Conservation (phyloP, 2,113 vertebrate genomes). For the Pimephales promelas region DNA sequence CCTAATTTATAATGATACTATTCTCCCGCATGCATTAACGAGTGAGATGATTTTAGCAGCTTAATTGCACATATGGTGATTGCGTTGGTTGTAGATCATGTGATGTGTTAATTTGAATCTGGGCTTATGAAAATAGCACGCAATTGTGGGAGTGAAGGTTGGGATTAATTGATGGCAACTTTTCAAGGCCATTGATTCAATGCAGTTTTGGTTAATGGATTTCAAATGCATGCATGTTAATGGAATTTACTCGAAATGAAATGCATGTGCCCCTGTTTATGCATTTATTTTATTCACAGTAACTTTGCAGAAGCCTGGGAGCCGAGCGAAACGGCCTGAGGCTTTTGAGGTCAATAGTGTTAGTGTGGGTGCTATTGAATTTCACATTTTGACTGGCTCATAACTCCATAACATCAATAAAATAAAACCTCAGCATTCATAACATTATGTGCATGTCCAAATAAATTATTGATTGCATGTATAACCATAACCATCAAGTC, state of each 20-base stretch:
- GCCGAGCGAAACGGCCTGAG: background rate
- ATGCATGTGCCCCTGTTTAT: background rate
- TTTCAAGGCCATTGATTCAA: background rate
- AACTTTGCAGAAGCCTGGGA: slow-evolving; percentile 6
- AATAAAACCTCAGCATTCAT: slow-evolving; percentile 3
- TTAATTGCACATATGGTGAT: slow-evolving; percentile 7
- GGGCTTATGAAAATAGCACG: background rate
- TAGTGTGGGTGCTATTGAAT: background rate
- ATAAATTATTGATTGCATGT: background rate
- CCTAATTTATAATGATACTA: background rate
- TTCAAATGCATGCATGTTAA: slow-evolving; percentile 3
- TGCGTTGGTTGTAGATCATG: background rate
- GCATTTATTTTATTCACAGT: slow-evolving; percentile 1
- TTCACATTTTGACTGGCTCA: background rate
- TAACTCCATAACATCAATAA: background rate
- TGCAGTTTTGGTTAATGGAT: background rate
- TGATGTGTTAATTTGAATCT: background rate
- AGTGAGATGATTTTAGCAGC: slow-evolving; percentile 6
- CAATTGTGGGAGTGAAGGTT: background rate
- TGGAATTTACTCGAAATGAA: background rate
- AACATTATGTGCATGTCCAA: background rate
- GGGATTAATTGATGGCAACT: background rate
- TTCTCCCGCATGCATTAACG: background rate
- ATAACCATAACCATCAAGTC: background rate
- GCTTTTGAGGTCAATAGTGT: background rate